These are phyloP conservation scores for Asobara japonica DNA, from an alignment of 1,140 invertebrate species.

Conservation along the genomic window DNA sequence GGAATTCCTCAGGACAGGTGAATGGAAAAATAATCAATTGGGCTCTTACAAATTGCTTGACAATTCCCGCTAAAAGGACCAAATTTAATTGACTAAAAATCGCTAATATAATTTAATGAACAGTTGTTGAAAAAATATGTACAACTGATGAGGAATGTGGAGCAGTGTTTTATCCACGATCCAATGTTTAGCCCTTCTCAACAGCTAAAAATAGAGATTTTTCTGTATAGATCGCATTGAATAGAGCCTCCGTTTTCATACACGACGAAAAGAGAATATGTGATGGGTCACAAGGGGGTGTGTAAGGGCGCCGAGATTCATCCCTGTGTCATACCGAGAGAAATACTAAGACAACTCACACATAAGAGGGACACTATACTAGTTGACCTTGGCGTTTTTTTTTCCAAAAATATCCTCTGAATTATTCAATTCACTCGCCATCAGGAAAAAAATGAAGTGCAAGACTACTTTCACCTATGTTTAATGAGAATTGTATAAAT, in stretches of 20 bases:
- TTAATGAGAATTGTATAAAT: slow-evolving; percentile 2
- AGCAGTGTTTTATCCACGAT: slow-evolving; percentile 39
- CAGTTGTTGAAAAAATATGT: neutral
- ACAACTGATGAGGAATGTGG: slow-evolving; percentile 35
- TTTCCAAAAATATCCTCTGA: slow-evolving; percentile 28
- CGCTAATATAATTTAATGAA: neutral
- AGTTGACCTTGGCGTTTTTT: slow-evolving; percentile 27
- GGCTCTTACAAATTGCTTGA: too few species aligned
- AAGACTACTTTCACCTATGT: neutral
- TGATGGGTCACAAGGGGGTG: neutral
- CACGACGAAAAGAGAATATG: neutral
- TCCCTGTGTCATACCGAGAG: neutral
- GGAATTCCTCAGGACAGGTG: too few species aligned
- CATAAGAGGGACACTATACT: slow-evolving; percentile 37
- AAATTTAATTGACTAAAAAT: neutral
- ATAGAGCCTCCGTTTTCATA: slow-evolving; percentile 13
- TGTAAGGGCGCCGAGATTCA: neutral
- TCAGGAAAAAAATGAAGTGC: neutral
- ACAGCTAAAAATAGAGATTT: slow-evolving; percentile 52
- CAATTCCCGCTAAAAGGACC: too few species aligned
- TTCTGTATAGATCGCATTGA: slow-evolving; percentile 15
- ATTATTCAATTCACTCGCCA: neutral
- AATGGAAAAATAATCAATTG: too few species aligned
- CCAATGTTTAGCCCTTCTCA: slow-evolving; percentile 51
- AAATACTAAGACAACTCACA: slow-evolving; percentile 24